phyloP scores from a whole-genome alignment of 2,888 invertebrate genomes.

The Philonicus albiceps region DNA sequence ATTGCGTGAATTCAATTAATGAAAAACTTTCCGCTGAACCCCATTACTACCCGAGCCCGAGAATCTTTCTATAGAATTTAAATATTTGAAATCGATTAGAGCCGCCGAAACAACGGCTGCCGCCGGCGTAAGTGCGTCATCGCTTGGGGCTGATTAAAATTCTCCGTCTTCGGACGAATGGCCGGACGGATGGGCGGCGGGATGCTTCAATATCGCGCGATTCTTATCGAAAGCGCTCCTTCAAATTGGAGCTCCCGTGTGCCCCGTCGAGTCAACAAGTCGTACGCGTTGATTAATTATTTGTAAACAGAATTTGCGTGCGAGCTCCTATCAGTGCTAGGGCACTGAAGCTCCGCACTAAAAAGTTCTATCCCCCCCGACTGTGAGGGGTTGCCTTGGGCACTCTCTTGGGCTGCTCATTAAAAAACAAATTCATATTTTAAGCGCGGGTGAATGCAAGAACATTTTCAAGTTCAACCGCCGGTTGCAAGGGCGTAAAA shows the following conservation, averaged over 20 bases:
- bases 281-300: constrained; percentile 11
- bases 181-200: not conserved
- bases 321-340: not conserved
- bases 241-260: not conserved
- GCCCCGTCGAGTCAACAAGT: constrained; percentile 4
- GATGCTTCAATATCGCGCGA: not conserved
- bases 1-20: not conserved
- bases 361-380: not conserved
- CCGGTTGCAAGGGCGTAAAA: not conserved
- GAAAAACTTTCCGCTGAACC: not conserved
- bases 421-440: not conserved
- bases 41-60: not conserved
- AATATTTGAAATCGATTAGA: not conserved
- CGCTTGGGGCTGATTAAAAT: not conserved
- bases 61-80: not conserved
- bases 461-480: not conserved
- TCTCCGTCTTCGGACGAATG: not conserved
- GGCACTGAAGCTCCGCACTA: not conserved
- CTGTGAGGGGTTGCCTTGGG: not conserved
- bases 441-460: not conserved
- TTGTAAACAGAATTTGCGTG: constrained; percentile 23
- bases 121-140: not conserved
- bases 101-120: not conserved
- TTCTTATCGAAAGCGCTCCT: not conserved
- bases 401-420: not conserved